Conservation (phyloP, 2,113 vertebrate genomes). For the Rattus rattus region DNA sequence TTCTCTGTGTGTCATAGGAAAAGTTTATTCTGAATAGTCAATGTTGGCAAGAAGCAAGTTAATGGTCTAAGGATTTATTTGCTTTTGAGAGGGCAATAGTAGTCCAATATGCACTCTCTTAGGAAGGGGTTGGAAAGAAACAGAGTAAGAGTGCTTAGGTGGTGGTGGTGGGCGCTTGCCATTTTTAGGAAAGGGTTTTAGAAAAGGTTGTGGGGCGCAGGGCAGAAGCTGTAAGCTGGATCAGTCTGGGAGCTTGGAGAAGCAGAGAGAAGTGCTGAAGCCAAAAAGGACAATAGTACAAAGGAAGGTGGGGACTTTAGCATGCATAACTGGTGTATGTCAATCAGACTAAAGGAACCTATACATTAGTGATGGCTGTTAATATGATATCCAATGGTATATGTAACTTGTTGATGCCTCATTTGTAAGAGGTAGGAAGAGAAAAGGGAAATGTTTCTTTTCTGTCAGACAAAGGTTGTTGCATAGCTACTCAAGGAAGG, state of each 20-base stretch:
- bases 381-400: neutral
- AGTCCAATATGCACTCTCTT: neutral
- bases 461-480: neutral
- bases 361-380: neutral
- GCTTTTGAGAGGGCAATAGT: neutral
- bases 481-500: neutral
- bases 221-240: neutral
- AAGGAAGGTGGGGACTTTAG: neutral
- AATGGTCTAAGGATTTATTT: neutral
- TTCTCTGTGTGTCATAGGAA: neutral
- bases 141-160: neutral
- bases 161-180: rapidly evolving
- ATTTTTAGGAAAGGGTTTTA: neutral
- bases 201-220: neutral
- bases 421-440: neutral
- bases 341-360: neutral
- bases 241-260: neutral
- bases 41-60: neutral
- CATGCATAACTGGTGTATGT: neutral
- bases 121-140: too few relatives aligned
- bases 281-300: neutral
- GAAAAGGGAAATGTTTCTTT: neutral
- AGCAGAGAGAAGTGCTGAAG: neutral
- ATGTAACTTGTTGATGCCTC: neutral
- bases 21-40: neutral